Evolutionary conservation across 2,888 invertebrate genomes (phyloP), one percentile per base, ranked within the genome.

Genomic region (Steinernema carpocapsae): DNA sequence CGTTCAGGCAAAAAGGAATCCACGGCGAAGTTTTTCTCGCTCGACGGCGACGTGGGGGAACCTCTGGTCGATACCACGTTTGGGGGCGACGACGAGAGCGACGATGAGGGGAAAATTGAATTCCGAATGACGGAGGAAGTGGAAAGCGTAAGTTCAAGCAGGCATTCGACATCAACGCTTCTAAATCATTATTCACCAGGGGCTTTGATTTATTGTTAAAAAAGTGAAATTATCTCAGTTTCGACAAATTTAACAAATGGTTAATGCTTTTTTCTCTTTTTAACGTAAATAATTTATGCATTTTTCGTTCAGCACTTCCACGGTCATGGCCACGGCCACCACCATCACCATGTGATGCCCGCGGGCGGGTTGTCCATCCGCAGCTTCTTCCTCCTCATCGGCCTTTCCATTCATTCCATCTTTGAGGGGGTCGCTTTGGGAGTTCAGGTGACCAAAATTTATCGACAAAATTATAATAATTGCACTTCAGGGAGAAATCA

Each of bases 401-500:
- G 91, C 17, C 85, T 91, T 4, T 90, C 91, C 1, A 80, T 91
- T 0, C 91, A 91, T 84, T 90, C 91, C 0, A 80, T 91, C 2
- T 91, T 91, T 85, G 91, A 91, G 85, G 91, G 91, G 6, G 83
- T 91, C 19, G 91, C 91, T 1, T 88, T 91, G 71, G 91, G 91
- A 0, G 87, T 91, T 1, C 90, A 90, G 82, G 77, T 77, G 29
- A 64, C 10, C 29, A 64, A 4, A 14, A 14, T n/a, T 48, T 48
- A 14, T 19, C 17, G 19, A 48, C 14, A 7, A 48, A 3, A 48
- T 14, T 17, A 14, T 43, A n/a, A 48, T 19, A 48, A 48, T 72
- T 32, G 51, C 64, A 19, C 71, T 77, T 6, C 76, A 84, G 74
- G 77, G 76, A 17, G 80, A 81, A 24, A 56, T 59, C 14, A 71